Percentiles rank a stretch among this genome's conserved stretches.
Conservation (phyloP, 2,888 invertebrate species). For the Drosophila kanekoi region DNA sequence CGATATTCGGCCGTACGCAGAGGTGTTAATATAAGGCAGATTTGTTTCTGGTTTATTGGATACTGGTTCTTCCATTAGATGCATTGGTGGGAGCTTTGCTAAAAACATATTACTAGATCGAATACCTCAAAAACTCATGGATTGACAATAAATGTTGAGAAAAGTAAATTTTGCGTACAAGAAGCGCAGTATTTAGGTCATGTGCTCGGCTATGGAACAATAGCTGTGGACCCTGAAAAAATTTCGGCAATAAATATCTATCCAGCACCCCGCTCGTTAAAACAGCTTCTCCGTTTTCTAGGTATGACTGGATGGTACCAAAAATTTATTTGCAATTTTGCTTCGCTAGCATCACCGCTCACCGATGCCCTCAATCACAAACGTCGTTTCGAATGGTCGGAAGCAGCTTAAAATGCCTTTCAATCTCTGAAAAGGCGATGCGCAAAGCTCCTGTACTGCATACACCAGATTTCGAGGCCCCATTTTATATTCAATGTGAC, state of each 20-base stretch:
- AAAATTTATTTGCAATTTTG: slow-evolving; percentile 1
- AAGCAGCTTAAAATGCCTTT: slow-evolving; percentile 5
- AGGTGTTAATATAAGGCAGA: not conserved
- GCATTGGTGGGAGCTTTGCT: not conserved
- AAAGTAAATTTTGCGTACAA: not conserved
- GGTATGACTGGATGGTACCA: slow-evolving; percentile 2
- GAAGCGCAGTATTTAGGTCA: slow-evolving; percentile 21
- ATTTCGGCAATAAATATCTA: slow-evolving; percentile 5
- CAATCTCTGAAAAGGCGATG: slow-evolving; percentile 5
- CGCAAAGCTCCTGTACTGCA: slow-evolving; percentile 7
- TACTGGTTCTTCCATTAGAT: no score
- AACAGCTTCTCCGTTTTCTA: not conserved
- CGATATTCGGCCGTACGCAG: not conserved
- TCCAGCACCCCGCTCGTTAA: slow-evolving; percentile 1
- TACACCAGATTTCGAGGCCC: slow-evolving; percentile 1
- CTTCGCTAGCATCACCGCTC: slow-evolving; percentile 8
- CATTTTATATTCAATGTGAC: slow-evolving; percentile 27
- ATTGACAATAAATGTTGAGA: no score
- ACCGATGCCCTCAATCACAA: slow-evolving; percentile 4
- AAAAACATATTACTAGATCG: no score
- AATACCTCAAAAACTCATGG: no score
- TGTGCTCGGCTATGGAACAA: slow-evolving; percentile 10
- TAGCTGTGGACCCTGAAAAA: slow-evolving; percentile 19
- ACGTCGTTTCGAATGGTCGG: slow-evolving; percentile 9
- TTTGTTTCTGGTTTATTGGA: not conserved